These are phyloP conservation scores for Phorcus lineatus DNA, from an alignment of 2,888 invertebrate species.

Conservation along the genomic window DNA sequence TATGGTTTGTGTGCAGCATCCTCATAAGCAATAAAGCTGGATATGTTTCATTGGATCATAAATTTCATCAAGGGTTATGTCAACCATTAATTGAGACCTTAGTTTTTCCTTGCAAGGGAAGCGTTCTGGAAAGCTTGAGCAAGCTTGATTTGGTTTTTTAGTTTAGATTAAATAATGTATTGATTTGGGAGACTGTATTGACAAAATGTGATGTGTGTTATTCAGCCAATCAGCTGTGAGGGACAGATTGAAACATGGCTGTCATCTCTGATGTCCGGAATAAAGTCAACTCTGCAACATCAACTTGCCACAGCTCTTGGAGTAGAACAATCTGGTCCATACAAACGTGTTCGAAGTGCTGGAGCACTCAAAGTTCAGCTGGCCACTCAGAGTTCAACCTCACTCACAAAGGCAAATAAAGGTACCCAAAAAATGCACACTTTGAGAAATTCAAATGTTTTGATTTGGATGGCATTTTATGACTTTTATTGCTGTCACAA, in stretches of 20 bases:
- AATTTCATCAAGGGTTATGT: no score
- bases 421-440: not conserved
- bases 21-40: no score
- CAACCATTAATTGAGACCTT: no score
- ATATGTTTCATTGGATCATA: no score
- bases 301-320: slow-evolving; percentile 67
- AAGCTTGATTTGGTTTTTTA: no score
- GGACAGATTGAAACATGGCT: slow-evolving; percentile 73
- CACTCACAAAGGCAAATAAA: slow-evolving; percentile 40
- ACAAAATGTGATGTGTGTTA: not conserved
- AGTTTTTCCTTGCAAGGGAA: no score
- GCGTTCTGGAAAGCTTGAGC: no score
- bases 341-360: slow-evolving; percentile 55
- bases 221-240: slow-evolving; percentile 70
- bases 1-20: no score
- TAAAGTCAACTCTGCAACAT: slow-evolving; percentile 64
- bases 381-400: slow-evolving; percentile 39
- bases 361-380: slow-evolving; percentile 62
- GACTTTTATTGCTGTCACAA: no score
- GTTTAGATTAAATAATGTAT: no score
- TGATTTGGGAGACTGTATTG: no score
- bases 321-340: slow-evolving; percentile 50
- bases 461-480: no score
- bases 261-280: slow-evolving; percentile 53
- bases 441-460: not conserved